These are phyloP conservation scores for Venustaconcha ellipsiformis DNA, from an alignment of 1,140 invertebrate species.

Conservation along the genomic window DNA sequence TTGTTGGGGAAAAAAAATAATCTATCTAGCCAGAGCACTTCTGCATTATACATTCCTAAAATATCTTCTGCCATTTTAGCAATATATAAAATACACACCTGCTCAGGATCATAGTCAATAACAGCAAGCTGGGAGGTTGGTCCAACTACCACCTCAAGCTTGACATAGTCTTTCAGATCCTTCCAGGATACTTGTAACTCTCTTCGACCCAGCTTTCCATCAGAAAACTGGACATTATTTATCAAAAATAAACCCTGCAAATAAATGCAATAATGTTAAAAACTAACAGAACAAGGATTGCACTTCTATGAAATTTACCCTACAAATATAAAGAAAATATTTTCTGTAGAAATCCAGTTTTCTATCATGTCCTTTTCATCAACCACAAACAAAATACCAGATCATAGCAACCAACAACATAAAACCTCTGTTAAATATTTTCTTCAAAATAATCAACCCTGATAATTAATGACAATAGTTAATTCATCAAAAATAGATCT, in stretches of 20 bases:
- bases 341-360: background rate
- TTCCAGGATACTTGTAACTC: constrained; percentile 60
- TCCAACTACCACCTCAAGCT: constrained; percentile 60
- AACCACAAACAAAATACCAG: no score
- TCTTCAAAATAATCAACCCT: no score
- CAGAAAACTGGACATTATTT: constrained; percentile 53
- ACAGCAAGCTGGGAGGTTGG: constrained; percentile 57
- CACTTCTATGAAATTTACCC: background rate
- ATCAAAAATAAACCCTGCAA: constrained; percentile 48
- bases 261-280: constrained; percentile 1
- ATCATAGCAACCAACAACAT: no score
- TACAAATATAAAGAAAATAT: background rate
- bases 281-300: no score
- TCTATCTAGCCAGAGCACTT: no score
- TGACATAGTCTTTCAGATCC: constrained; percentile 54
- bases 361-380: background rate
- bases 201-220: constrained; percentile 49
- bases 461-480: no score
- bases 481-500: no score
- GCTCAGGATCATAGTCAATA: constrained; percentile 49
- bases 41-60: no score
- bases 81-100: constrained; percentile 38
- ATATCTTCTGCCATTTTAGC: no score
- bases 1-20: no score
- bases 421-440: no score